A percentile compares a stretch with the other conserved stretches of the same genome.
These are phyloP conservation scores for Eclectus roratus DNA, from an alignment of 2,113 vertebrate species.

Conservation along the genomic window DNA sequence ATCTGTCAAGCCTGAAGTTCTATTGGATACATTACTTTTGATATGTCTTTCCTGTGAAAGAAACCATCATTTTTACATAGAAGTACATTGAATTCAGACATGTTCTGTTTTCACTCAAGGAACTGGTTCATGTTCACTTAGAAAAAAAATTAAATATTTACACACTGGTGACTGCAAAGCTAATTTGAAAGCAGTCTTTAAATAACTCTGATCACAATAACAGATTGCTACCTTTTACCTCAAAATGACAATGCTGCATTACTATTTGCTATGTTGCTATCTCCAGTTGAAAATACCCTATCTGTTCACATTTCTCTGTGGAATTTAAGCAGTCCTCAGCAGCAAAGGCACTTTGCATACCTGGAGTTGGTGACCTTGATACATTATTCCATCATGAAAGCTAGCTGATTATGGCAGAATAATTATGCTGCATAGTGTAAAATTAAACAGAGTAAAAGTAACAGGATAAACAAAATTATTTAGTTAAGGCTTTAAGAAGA, in stretches of 20 bases:
- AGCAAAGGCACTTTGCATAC: not conserved
- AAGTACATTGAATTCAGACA: not conserved
- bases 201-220: not conserved
- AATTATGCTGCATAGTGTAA: not conserved
- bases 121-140: not conserved
- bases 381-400: not conserved
- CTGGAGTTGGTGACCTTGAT: not conserved
- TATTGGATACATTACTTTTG: not conserved
- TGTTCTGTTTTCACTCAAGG: constrained; percentile 28
- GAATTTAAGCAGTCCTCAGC: not conserved
- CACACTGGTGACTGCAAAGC: not conserved
- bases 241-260: not conserved
- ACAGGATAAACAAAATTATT: not conserved
- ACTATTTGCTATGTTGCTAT: not conserved
- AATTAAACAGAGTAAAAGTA: not conserved
- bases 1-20: not conserved
- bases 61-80: not conserved
- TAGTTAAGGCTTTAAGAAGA: not conserved
- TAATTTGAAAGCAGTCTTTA: constrained; percentile 9
- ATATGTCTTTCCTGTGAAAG: constrained; percentile 9
- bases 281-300: not conserved
- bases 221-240: constrained; percentile 6
- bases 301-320: not conserved
- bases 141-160: constrained; percentile 20
- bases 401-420: not conserved